Evolutionary conservation across 1,140 invertebrate genomes (phyloP).

Genomic region (Zaprionus vittiger): DNA sequence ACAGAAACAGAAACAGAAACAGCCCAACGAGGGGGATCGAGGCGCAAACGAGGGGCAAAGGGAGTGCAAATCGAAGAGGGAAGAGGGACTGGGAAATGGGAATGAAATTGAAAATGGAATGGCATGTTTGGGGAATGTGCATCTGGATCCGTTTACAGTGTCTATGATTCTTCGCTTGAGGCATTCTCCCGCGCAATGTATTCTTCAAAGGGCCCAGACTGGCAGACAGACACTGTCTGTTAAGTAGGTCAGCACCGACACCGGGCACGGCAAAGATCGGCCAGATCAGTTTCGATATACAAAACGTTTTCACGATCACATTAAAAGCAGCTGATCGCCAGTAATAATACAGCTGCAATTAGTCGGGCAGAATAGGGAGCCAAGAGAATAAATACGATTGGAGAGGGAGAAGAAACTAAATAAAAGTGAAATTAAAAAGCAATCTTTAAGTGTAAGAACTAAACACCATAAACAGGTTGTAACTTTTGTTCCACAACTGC

Average conservation of each 20-base stretch:
- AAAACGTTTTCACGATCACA: slow-evolving; percentile 33
- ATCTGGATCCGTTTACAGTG: slow-evolving; percentile 33
- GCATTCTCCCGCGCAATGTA: slow-evolving; percentile 14
- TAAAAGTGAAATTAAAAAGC: not conserved
- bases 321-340: slow-evolving; percentile 14
- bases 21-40: not conserved
- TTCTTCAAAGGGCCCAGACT: slow-evolving; percentile 43
- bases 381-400: not conserved
- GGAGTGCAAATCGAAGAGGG: slow-evolving; percentile 7
- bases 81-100: slow-evolving; percentile 12
- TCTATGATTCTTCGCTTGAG: slow-evolving; percentile 54
- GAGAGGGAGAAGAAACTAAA: not conserved
- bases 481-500: not conserved
- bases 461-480: not conserved
- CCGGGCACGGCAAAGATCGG: not conserved
- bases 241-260: slow-evolving; percentile 47
- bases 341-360: slow-evolving; percentile 2
- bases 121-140: slow-evolving; percentile 24
- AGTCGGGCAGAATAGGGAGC: not conserved
- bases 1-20: slow-evolving; percentile 26
- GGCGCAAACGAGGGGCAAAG: not conserved
- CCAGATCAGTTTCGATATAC: slow-evolving; percentile 19
- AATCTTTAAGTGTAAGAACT: not conserved
- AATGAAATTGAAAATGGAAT: slow-evolving; percentile 20
- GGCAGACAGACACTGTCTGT: slow-evolving; percentile 27